These are phyloP conservation scores for Prenolepis imparis DNA, from an alignment of 2,888 invertebrate genomes.

Conservation along the genomic window DNA sequence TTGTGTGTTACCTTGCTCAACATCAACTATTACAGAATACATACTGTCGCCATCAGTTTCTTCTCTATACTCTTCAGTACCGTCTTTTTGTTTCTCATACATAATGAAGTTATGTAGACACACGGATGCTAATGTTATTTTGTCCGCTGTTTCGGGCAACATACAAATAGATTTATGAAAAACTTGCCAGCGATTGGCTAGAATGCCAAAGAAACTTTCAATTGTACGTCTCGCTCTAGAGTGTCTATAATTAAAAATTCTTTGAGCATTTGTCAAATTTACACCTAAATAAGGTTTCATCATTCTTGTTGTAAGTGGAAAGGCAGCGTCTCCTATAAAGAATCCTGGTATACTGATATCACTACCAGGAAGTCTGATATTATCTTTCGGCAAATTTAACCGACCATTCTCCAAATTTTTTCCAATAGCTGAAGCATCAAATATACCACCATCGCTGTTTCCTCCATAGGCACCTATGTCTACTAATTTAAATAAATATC, in stretches of 20 bases:
- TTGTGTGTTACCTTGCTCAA: too few species aligned
- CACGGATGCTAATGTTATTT: background rate
- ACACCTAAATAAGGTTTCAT: background rate
- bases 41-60: too few species aligned
- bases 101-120: conserved; percentile 13
- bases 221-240: conserved; percentile 11
- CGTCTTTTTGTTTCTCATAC: too few species aligned
- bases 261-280: conserved; percentile 1
- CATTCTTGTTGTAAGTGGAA: background rate
- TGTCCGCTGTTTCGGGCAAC: background rate
- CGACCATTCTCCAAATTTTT: background rate
- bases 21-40: too few species aligned
- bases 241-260: conserved; percentile 1
- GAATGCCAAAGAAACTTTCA: background rate
- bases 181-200: background rate
- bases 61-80: too few species aligned
- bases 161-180: background rate
- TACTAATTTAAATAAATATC: conserved; percentile 1
- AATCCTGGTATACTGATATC: background rate
- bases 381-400: conserved; percentile 14
- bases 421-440: background rate
- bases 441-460: conserved; percentile 10
- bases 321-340: background rate
- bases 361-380: background rate
- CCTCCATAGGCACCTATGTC: background rate